Percentiles rank a stretch among this genome's conserved stretches.
Evolutionary conservation across 2,113 vertebrate species (phyloP).

Genomic region (Dipodomys spectabilis): DNA sequence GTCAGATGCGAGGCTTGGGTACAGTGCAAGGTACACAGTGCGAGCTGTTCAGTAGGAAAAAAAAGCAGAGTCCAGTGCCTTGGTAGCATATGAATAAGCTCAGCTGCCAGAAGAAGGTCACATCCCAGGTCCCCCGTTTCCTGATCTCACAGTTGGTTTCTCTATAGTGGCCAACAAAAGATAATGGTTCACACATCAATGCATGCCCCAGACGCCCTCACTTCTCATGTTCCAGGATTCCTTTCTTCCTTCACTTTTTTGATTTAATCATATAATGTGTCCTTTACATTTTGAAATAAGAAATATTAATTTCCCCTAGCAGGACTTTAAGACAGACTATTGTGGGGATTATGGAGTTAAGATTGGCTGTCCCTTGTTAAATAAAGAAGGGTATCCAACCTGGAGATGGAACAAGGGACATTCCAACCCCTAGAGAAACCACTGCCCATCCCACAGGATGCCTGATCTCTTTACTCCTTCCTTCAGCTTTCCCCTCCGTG

Average conservation of each 20-base stretch:
- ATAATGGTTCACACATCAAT: background rate
- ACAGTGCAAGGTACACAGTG: background rate
- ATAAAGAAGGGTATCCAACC: background rate
- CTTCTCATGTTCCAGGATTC: background rate
- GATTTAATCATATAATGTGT: background rate
- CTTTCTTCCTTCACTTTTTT: background rate
- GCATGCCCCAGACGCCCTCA: background rate
- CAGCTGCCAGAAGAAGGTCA: background rate
- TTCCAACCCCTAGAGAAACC: background rate
- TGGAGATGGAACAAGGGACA: background rate
- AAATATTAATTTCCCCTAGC: background rate
- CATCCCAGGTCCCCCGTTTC: background rate
- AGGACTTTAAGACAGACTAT: background rate
- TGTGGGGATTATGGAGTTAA: background rate
- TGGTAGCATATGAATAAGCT: background rate
- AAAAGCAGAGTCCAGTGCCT: background rate
- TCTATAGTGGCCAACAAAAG: background rate
- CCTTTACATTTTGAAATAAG: background rate
- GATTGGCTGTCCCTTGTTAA: constrained; percentile 7
- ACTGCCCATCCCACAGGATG: background rate
- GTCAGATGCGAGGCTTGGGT: background rate
- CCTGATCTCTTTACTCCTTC: background rate
- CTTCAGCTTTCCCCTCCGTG: background rate
- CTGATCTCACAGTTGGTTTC: background rate
- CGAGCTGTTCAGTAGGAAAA: background rate